Percentiles rank a stretch among this genome's conserved stretches.
Conservation (phyloP, 2,797 vertebrate species). For the Merluccius polli region DNA sequence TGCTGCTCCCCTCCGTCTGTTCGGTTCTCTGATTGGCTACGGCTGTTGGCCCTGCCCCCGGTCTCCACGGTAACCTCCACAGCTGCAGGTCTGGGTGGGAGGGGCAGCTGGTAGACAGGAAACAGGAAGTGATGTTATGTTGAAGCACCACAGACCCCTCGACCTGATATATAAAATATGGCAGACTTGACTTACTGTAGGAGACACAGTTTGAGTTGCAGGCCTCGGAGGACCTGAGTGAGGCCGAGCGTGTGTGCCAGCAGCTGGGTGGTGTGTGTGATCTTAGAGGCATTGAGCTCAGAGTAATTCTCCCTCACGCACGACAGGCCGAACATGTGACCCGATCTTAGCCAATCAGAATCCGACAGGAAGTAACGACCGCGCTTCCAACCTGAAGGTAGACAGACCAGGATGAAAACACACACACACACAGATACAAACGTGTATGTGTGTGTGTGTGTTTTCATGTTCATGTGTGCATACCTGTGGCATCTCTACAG, state of each 20-base stretch:
- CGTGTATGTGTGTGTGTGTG: constrained; percentile 13
- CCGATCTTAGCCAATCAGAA: constrained; percentile 86
- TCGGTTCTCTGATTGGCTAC: constrained; percentile 23
- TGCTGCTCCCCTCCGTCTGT: constrained; percentile 60
- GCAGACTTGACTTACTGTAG: constrained; percentile 77
- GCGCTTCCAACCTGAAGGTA: constrained; percentile 80
- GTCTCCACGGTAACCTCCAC: constrained; percentile 92
- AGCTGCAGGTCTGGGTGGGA: constrained; percentile 89
- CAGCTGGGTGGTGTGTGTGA: constrained; percentile 85
- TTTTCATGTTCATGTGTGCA: constrained; percentile 13
- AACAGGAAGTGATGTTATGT: not conserved
- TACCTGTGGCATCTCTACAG: constrained; percentile 92
- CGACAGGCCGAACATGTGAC: constrained; percentile 91
- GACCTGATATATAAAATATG: not conserved
- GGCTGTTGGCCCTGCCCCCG: constrained; percentile 64
- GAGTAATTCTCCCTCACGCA: constrained; percentile 95
- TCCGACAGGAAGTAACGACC: constrained; percentile 87
- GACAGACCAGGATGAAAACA: not conserved
- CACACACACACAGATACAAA: not conserved
- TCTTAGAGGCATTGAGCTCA: constrained; percentile 88
- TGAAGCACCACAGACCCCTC: not conserved
- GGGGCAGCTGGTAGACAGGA: constrained; percentile 72
- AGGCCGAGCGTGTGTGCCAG: constrained; percentile 86
- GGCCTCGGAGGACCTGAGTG: constrained; percentile 84
- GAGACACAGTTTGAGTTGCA: constrained; percentile 94